Evolutionary conservation across 2,113 vertebrate genomes (phyloP).

Genomic region (Oenanthe oenanthe): DNA sequence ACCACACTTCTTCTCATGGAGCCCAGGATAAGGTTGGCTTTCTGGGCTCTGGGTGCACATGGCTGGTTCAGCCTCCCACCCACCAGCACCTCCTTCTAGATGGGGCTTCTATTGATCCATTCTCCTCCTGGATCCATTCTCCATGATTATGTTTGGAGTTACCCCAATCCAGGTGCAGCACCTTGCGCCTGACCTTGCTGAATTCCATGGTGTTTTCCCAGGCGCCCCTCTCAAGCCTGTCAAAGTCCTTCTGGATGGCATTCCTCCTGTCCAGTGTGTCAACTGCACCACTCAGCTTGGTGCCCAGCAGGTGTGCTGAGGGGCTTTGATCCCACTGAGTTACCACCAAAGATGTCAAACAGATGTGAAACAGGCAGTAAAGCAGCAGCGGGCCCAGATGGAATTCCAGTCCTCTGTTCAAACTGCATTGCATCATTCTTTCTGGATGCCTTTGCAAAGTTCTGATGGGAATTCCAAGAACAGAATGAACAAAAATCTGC

Average conservation of each 20-base stretch:
- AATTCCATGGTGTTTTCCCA: not conserved
- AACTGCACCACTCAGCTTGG: not conserved
- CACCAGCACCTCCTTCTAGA: fast-evolving
- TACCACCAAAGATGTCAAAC: not conserved
- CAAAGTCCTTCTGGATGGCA: no score
- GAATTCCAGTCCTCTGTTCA: not conserved
- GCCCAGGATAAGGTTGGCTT: not conserved
- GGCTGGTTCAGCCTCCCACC: not conserved
- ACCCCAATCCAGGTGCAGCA: not conserved
- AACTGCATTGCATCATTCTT: not conserved
- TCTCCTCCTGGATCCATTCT: not conserved
- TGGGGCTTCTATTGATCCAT: not conserved
- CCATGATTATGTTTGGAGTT: not conserved
- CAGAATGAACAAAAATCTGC: not conserved
- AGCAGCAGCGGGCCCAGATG: not conserved
- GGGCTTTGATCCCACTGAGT: not conserved
- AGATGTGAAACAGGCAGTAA: not conserved
- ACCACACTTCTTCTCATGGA: not conserved
- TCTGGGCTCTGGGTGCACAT: not conserved
- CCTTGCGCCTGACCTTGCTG: not conserved
- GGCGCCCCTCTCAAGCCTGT: fast-evolving
- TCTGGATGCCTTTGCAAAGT: not conserved
- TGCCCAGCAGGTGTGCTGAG: fast-evolving
- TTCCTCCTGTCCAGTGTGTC: not conserved
- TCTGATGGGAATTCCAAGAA: not conserved